Percentiles rank a stretch among this genome's conserved stretches.
Conservation (phyloP, 1,140 invertebrate species). For the Stratiolaelaps scimitus region DNA sequence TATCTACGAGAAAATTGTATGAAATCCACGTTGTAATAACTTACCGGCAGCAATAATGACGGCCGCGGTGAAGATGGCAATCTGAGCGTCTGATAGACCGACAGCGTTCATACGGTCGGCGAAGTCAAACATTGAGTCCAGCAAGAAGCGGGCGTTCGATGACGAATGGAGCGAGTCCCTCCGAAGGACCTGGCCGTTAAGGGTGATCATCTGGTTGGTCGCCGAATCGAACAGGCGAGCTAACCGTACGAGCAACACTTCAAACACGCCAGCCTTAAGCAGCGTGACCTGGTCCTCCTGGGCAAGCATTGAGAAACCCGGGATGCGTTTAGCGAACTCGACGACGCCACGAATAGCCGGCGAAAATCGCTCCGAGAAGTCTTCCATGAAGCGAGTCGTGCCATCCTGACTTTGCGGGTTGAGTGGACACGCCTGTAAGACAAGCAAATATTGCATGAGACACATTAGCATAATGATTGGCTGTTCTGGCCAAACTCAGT, state of each 20-base stretch:
- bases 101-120: slow-evolving; percentile 81
- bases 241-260: slow-evolving; percentile 76
- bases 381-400: slow-evolving; percentile 56
- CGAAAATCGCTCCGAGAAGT: slow-evolving; percentile 82
- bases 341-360: slow-evolving; percentile 91
- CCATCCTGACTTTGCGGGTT: slow-evolving; percentile 67
- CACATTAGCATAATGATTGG: too few relatives aligned
- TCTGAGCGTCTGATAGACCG: slow-evolving; percentile 74
- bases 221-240: slow-evolving; percentile 75
- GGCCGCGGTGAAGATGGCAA: slow-evolving; percentile 85
- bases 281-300: slow-evolving; percentile 94
- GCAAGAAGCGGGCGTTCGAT: slow-evolving; percentile 79
- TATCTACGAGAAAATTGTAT: background rate
- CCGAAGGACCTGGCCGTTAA: slow-evolving; percentile 78
- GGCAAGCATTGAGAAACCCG: slow-evolving; percentile 80
- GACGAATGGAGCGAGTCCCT: slow-evolving; percentile 74
- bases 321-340: slow-evolving; percentile 91
- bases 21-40: slow-evolving; percentile 32
- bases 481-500: too few relatives aligned
- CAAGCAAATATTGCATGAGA: slow-evolving; percentile 40
- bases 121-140: slow-evolving; percentile 94
- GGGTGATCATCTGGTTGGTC: slow-evolving; percentile 76
- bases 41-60: slow-evolving; percentile 78
- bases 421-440: slow-evolving; percentile 76
- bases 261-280: slow-evolving; percentile 79